phyloP scores from a whole-genome alignment of 1,140 invertebrate genomes.

The Zaprionus davidi region DNA sequence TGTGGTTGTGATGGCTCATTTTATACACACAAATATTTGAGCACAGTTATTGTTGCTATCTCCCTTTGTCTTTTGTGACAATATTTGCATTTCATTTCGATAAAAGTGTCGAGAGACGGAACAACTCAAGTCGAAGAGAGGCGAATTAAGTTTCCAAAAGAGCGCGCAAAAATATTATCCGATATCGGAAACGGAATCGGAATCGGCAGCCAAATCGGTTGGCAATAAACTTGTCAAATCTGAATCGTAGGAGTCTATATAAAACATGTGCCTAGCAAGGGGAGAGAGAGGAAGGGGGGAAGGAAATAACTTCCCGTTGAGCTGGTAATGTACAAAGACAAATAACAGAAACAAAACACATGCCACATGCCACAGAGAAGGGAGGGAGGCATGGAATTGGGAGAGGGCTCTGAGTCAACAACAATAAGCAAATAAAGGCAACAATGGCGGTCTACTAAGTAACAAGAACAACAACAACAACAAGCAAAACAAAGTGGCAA shows the following conservation, averaged over 20 bases:
- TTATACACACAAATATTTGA: constrained; percentile 65
- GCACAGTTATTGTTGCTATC: constrained; percentile 23
- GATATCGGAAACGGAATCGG: constrained; percentile 1
- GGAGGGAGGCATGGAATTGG: too few relatives aligned
- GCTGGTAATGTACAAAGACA: constrained; percentile 57
- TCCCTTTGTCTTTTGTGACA: constrained; percentile 25
- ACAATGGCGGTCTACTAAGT: constrained; percentile 70
- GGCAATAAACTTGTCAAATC: constrained; percentile 35
- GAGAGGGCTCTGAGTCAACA: constrained; percentile 55
- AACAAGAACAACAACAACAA: constrained; percentile 49
- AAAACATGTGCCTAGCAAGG: constrained; percentile 40
- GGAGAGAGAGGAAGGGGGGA: not conserved
- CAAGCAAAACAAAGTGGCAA: constrained; percentile 8
- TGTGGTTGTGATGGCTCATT: constrained; percentile 40
- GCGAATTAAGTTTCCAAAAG: not conserved
- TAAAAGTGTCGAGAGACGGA: constrained; percentile 42
- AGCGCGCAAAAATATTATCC: constrained; percentile 17
- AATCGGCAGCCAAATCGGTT: constrained; percentile 7
- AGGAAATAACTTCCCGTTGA: constrained; percentile 36
- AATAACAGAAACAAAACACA: constrained; percentile 49
- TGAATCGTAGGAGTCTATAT: constrained; percentile 18
- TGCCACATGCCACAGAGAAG: constrained; percentile 11
- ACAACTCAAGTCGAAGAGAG: constrained; percentile 2
- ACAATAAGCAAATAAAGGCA: constrained; percentile 69
- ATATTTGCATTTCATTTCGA: constrained; percentile 74